Conservation (phyloP, 2,113 vertebrate species). For the Tachycineta bicolor region DNA sequence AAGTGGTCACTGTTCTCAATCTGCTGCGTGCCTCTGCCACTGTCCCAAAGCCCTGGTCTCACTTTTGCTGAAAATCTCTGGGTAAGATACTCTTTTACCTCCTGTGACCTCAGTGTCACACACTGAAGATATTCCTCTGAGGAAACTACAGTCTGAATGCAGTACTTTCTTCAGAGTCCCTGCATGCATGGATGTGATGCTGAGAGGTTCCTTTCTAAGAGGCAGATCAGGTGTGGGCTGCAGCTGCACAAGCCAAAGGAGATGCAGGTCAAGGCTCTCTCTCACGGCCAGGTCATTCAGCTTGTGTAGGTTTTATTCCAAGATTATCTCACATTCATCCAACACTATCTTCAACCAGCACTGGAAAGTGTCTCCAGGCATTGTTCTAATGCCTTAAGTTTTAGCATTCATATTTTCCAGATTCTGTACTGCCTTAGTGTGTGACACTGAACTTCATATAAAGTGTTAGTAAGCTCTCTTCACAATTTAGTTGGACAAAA, state of each 20-base stretch:
- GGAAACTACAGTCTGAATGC: fast-evolving
- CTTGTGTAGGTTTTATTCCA: not conserved
- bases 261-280: not conserved
- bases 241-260: not conserved
- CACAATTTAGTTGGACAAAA: not conserved
- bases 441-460: not conserved
- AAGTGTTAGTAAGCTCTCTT: not conserved
- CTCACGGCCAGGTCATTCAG: not conserved
- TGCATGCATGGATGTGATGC: not conserved
- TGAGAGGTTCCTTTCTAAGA: not conserved
- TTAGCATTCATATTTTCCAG: not conserved
- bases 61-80: not conserved
- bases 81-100: not conserved
- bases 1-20: not conserved
- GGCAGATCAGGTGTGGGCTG: not conserved
- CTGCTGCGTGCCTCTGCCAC: not conserved
- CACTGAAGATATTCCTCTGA: not conserved
- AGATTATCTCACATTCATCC: not conserved
- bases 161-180: not conserved
- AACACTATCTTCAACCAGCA: not conserved
- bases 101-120: not conserved
- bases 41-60: not conserved
- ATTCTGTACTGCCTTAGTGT: not conserved
- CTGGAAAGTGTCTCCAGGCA: not conserved
- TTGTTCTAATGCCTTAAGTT: not conserved